Base-by-base conservation (phyloP, 64 coral and sea anemone genomes). In the Catalaphyllia jardinei region DNA sequence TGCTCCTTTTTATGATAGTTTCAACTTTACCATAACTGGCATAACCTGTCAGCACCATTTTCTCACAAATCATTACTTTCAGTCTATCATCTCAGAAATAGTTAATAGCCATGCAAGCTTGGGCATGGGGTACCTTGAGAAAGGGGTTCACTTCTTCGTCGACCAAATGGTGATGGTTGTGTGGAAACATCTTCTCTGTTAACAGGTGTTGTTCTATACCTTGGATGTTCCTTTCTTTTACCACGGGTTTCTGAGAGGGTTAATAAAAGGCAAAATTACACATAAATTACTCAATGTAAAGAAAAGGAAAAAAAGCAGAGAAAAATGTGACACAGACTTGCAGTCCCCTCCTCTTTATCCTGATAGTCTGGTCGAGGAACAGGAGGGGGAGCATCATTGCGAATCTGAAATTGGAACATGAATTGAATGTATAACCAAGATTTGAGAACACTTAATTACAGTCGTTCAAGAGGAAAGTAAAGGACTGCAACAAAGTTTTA, bases 141-240 rank as follows among this genome's bases (percentile, higher is more conserved):
- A 14, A 1, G 54, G 15, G 54, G 79, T 38, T 57, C 25, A 81
- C 55, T 85, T 22, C 46, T 65, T 29, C 81, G 38, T 35, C 81
- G 81, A 12, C 0, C 5, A 6, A 25, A 19, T 25, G 52, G 11
- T 16, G 19, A 63, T n/a, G 81, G 35, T 67, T 38, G 18, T 24
- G 42, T 20, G 19, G 31, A 11, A 15, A 62, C 1, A 71, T 85
- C 81, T 85, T 22, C 31, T 12, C 22, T 19, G 2, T 84, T 31
- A 2, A 84, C 81, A 84, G 81, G 81, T 67, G 33, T 1, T 85
- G 81, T 85, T 51, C 27, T 10, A 71, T 17, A 6, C 17, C 63
- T 57, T 57, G 54, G 0, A 57, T 57, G 35, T 0, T 30, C 6
- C 1, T 42, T 61, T 71, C 27, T 73, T 73, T 4, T 29, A 31